phyloP scores from a whole-genome alignment of 1,140 invertebrate genomes.

The Scaptomyza pallida region DNA sequence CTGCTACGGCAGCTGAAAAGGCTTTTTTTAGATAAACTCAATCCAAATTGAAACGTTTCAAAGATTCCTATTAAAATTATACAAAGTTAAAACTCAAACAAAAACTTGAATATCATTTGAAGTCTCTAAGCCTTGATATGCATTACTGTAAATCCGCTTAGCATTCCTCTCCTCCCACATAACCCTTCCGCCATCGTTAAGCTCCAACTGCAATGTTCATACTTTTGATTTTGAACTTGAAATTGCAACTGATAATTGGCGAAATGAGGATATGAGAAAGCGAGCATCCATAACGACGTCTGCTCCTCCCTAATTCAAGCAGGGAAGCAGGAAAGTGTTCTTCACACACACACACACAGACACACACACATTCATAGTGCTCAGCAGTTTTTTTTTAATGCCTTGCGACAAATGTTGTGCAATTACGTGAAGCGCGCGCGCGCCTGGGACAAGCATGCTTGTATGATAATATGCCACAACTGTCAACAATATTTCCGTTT shows the following conservation, averaged over 20 bases:
- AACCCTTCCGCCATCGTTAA: no score
- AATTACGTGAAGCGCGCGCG: constrained; percentile 38
- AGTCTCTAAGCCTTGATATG: no score
- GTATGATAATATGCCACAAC: constrained; percentile 80
- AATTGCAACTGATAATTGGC: constrained; percentile 9
- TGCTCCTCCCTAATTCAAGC: not conserved
- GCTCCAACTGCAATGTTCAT: not conserved
- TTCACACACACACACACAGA: not conserved
- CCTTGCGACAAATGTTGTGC: constrained; percentile 47
- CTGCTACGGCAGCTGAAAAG: no score
- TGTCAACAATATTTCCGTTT: constrained; percentile 76
- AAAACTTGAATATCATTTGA: no score
- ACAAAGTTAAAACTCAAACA: no score
- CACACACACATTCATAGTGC: not conserved
- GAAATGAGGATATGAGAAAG: not conserved
- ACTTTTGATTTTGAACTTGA: not conserved
- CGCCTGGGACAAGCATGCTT: constrained; percentile 34
- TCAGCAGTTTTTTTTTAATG: constrained; percentile 41
- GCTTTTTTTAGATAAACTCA: no score
- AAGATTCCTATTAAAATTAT: no score
- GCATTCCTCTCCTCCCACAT: no score
- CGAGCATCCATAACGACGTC: constrained; percentile 3
- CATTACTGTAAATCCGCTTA: no score
- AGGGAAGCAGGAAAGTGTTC: not conserved
- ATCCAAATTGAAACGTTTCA: no score